Base-by-base conservation (phyloP, 2,113 vertebrate genomes). In the Varanus salvator region DNA sequence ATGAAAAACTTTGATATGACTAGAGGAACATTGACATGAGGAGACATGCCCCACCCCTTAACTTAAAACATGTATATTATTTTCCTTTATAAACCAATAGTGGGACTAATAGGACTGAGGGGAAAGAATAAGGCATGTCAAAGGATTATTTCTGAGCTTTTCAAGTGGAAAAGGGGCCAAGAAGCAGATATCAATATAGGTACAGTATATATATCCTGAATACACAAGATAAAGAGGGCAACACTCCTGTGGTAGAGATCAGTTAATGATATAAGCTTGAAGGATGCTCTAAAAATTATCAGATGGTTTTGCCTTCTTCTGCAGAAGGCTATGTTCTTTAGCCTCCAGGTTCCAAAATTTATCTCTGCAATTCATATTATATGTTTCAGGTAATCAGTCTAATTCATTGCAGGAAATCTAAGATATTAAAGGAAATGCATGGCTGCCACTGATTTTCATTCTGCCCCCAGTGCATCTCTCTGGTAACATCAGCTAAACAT, bases 1-100 rank as follows among this genome's bases (percentile, higher is more conserved):
- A 38, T 87, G 69, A 80, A 86, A 38, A 91, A 57, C 95, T 72
- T 85, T 80, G 88, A 94, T 93, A 82, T 92, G 85, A 91, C 81
- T 91, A 86, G 27, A 89, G 92, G 44, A 92, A 90, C 92, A 27
- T 92, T 92, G 90, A 80, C 89, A 90, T 87, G 71, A 92, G 92
- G 94, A 93, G 25, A 31, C 5, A 90, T 2, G 11, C 2, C 8
- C 14, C 2, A 3, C 60, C 60, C 11, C 60, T 3, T 6, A 11
- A 6, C 52, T 81, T 44, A 44, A 38, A 27, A 12, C 34, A 25
- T 68, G 19, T 38, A 48, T 21, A 44, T 38, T 48, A 71, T 60
- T 44, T 14, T 64, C 44, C 5, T 77, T 75, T 64, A 74, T 23
- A 52, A 12, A 72, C 2, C 27, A 34, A 19, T 75, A 57, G 15